These are phyloP conservation scores for Halichoerus grypus DNA, from an alignment of 2,113 vertebrate genomes.

Conservation along the genomic window DNA sequence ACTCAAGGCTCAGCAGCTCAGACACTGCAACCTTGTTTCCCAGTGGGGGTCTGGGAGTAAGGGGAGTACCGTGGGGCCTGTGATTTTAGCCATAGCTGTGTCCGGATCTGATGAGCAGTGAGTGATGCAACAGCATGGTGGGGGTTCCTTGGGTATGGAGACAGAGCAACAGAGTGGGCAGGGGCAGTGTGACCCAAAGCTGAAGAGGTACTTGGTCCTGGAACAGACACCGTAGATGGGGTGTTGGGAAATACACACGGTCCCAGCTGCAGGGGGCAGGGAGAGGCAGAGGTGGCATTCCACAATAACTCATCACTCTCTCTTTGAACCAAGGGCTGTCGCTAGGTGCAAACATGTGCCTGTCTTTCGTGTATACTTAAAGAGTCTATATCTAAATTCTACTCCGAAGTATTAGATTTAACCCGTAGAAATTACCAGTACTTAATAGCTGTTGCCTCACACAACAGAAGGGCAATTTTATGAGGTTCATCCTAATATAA, in stretches of 20 bases:
- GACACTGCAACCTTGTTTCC: neutral
- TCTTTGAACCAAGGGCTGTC: neutral
- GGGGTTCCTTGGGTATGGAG: too few relatives aligned
- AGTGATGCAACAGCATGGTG: neutral
- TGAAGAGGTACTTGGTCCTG: neutral
- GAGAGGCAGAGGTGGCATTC: neutral
- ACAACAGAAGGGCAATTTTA: neutral
- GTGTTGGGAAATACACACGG: accelerated
- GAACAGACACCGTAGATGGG: neutral
- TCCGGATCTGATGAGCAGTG: neutral
- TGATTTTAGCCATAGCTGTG: neutral
- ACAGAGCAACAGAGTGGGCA: neutral
- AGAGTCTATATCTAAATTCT: neutral
- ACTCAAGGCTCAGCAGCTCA: neutral
- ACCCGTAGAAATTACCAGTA: neutral
- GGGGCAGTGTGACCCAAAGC: neutral
- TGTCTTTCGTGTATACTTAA: neutral
- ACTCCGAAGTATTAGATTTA: neutral
- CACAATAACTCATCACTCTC: neutral
- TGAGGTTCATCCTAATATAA: neutral
- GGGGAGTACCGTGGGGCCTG: neutral
- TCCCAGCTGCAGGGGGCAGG: neutral
- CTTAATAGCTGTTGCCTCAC: neutral
- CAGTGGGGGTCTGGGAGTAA: neutral
- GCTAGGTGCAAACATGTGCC: neutral